Conservation (phyloP, 2,888 invertebrate genomes). For the Eupithecia subumbrata region DNA sequence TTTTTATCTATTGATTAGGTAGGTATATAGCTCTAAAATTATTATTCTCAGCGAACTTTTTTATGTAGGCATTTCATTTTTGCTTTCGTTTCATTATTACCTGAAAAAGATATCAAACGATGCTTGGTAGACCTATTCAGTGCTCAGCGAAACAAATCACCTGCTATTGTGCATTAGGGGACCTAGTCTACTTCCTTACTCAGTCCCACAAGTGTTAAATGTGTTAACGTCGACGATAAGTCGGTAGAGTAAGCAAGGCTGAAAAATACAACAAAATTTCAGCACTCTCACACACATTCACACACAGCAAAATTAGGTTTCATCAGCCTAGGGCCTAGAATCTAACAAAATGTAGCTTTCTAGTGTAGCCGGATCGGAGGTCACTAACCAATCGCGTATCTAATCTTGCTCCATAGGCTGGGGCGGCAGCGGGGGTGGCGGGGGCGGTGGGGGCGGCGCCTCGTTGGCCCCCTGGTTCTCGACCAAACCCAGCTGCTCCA, state of each 20-base stretch:
- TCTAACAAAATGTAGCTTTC: neutral
- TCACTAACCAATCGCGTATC: conserved; percentile 39
- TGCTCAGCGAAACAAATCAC: neutral
- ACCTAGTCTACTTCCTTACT: neutral
- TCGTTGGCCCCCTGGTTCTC: conserved; percentile 69
- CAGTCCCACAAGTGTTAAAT: neutral
- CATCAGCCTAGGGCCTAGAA: neutral
- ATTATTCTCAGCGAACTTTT: conserved; percentile 51
- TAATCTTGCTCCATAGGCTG: conserved; percentile 81
- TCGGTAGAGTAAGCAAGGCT: neutral
- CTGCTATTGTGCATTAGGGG: neutral
- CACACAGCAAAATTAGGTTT: neutral
- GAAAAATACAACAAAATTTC: neutral
- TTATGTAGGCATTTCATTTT: conserved; percentile 37
- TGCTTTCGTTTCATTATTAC: conserved; percentile 39
- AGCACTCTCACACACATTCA: neutral
- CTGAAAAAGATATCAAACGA: conserved; percentile 31
- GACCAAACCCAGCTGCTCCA: conserved; percentile 77
- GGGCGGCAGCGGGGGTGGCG: conserved; percentile 88
- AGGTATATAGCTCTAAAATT: conserved; percentile 42
- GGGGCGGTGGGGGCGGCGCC: conserved; percentile 85
- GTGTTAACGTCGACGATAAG: neutral
- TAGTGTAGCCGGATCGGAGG: neutral
- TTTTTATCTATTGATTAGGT: conserved; percentile 60
- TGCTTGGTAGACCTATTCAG: neutral